Evolutionary conservation across 2,888 invertebrate species (phyloP).

Genomic region (Sceliomorpha sp.): DNA sequence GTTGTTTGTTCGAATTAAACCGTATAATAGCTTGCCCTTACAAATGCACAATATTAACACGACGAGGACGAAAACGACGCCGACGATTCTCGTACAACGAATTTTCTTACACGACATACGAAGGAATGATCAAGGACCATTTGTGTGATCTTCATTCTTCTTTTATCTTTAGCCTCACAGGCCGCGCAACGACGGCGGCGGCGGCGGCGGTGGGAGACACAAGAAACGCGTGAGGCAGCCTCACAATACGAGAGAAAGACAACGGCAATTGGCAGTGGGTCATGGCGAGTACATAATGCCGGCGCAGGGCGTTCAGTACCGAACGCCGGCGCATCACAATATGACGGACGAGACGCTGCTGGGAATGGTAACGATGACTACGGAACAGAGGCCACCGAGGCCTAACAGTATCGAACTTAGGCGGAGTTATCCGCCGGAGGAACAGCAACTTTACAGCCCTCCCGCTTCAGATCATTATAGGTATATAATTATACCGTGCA

Average conservation of each 20-base stretch:
- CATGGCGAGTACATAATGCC: conserved; percentile 94
- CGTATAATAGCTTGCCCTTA: conserved; percentile 36
- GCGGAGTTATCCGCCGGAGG: conserved; percentile 82
- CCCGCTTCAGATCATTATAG: conserved; percentile 77
- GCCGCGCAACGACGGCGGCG: conserved; percentile 82
- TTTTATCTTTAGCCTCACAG: conserved; percentile 82
- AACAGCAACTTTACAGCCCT: conserved; percentile 77
- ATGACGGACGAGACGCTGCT: conserved; percentile 80
- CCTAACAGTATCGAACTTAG: conserved; percentile 94
- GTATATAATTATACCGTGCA: conserved; percentile 49
- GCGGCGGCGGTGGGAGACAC: conserved; percentile 85
- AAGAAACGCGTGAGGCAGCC: conserved; percentile 92
- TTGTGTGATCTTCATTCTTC: too few species aligned
- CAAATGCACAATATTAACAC: conserved; percentile 6
- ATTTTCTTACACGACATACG: too few species aligned
- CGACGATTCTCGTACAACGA: too few species aligned
- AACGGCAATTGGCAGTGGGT: conserved; percentile 90
- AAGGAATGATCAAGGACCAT: too few species aligned
- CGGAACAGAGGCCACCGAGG: conserved; percentile 86
- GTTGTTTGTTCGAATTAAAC: conserved; percentile 42
- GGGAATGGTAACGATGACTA: conserved; percentile 83
- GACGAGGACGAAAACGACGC: conserved; percentile 6
- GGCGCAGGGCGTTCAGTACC: conserved; percentile 83
- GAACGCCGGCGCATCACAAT: conserved; percentile 82
- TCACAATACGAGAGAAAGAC: conserved; percentile 92